Base-by-base conservation (phyloP, 2,888 invertebrate species). In the Drosophila melanosoma region DNA sequence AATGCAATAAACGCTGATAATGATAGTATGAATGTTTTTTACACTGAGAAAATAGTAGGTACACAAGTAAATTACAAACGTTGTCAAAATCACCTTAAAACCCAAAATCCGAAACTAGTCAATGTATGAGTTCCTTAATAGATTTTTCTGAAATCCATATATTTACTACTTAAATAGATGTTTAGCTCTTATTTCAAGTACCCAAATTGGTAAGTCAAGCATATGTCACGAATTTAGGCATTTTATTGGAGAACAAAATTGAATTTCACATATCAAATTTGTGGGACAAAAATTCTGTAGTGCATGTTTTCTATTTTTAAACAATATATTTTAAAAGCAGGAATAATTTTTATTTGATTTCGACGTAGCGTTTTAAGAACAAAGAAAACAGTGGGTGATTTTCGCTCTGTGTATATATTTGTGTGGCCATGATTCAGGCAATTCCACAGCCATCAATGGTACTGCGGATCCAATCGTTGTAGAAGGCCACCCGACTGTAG, bases 381-480 rank as follows among this genome's bases (percentile, higher is more conserved):
- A 45, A 4, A 23, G 15, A 23, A 45, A 15, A 15, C 4, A 20
- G 4, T 15, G 23, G 1, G 2, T 2, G 7, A 1, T 23, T 23
- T 15, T 45, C 15, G 45, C 45, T 23, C 2, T 26, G 23, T 23
- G 45, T 23, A 45, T 15, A 4, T 45, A 8, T 45, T 15, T 23
- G 15, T 4, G 38, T n/a, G 10, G 11, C n/a, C 51, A 17, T 10
- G 10, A 29, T 51, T 29, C 82, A 87, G 67, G 54, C 48, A 49
- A 23, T 67, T 33, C 48, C 66, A 58, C 84, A 86, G 36, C 87
- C 85, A 10, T 71, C 67, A 5, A 79, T 82, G 38, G 79, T 76
- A 53, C 76, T 87, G 57, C 87, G 77, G 45, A 91, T 90, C 89
- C 90, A 91, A 65, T 92, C 92, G 64, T 79, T 72, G 68, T 90